These are phyloP conservation scores for Molossus alvarezi DNA, from an alignment of 2,797 vertebrate genomes.

Conservation along the genomic window DNA sequence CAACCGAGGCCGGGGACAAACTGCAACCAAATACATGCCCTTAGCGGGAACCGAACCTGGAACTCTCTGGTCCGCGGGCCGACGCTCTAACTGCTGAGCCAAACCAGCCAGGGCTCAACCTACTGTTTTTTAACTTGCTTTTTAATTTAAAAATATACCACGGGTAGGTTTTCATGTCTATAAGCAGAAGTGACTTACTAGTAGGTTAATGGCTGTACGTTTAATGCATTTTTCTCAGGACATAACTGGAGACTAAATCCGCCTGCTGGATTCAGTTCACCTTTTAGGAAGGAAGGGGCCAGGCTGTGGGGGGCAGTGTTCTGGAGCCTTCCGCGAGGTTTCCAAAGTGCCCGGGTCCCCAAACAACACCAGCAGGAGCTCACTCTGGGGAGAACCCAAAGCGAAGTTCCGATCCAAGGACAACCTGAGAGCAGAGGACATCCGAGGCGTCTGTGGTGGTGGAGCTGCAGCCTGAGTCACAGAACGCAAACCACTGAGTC, in stretches of 20 bases:
- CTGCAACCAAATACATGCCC: too few relatives aligned
- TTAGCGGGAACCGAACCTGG: too few relatives aligned
- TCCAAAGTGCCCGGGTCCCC: not conserved
- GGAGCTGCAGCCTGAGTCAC: conserved; percentile 60
- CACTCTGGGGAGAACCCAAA: conserved; percentile 26
- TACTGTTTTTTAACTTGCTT: not conserved
- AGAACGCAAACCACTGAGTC: conserved; percentile 66
- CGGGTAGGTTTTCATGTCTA: not conserved
- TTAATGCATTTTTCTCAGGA: conserved; percentile 22
- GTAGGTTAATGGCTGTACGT: not conserved
- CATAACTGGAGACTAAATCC: not conserved
- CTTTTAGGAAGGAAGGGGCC: not conserved
- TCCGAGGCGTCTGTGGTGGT: conserved; percentile 11
- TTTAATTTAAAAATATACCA: conserved; percentile 8
- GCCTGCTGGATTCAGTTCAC: not conserved
- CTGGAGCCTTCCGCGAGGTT: not conserved
- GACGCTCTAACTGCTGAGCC: too few relatives aligned
- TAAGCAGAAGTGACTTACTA: not conserved
- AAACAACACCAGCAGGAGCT: not conserved
- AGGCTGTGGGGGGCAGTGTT: not conserved
- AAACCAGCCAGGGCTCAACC: not conserved
- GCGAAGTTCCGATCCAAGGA: not conserved
- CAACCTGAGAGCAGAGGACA: conserved; percentile 62
- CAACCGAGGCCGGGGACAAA: too few relatives aligned
- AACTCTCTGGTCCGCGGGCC: too few relatives aligned